Evolutionary conservation across 64 coral and sea anemone genomes (phyloP), one percentile per base, ranked within the genome.

Genomic region (Platygyra sinensis): DNA sequence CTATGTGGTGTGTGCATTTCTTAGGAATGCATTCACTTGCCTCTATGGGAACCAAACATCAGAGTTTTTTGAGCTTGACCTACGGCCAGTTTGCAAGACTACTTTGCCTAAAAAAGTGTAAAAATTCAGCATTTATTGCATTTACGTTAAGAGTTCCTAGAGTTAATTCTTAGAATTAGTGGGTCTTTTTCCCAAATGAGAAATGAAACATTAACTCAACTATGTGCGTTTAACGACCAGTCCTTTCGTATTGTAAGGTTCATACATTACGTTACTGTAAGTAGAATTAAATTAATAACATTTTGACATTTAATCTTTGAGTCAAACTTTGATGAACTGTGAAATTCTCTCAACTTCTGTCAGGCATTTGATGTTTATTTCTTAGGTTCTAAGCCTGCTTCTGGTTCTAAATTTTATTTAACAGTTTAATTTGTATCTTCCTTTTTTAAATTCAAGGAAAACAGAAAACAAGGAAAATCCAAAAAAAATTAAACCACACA

Each of bases 21-120:
- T 78, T 49, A 78, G 75, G 75, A 78, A 78, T 78, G 38, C 75
- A 78, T 42, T 78, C 75, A 52, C 75, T 78, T 78, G 36, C 75
- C 19, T 78, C 75, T 52, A 25, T 78, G 38, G 75, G 3, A 78
- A 78, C 75, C 2, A 78, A 78, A 78, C 38, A 0, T 78, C 38
- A 78, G 38, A 78, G 75, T 52, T 78, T 78, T 78, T 78, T 75
- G 3, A 78, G 75, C 75, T 78, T 78, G 75, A 78, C 75, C 75
- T 38, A 78, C 75, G n/a, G n/a, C 75, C 75, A 78, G 46, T 52
- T 51, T 78, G 24, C 75, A 78, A 78, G 75, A 78, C 52, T 78
- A 52, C 38, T 78, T 78, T 78, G 75, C 75, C 46, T 78, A 55
- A 55, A 78, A 78, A 75, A 75, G 75, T 79, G 76, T 79, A 57